Conservation (phyloP, 2,888 invertebrate genomes). For the Nephrotoma flavescens region DNA sequence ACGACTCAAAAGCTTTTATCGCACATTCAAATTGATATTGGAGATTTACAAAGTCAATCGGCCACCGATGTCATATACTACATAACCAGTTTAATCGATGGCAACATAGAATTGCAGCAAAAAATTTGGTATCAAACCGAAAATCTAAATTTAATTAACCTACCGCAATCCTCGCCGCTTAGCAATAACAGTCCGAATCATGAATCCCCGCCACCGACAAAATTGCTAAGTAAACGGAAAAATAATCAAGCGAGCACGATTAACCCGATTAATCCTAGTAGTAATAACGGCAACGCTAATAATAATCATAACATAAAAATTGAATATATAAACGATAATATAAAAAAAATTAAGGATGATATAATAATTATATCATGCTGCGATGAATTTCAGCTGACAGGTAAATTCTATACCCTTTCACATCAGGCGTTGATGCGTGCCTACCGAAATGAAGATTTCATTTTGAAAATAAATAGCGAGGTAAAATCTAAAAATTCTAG, state of each 20-base stretch:
- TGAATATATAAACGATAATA: conserved; percentile 26
- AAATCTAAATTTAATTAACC: conserved; percentile 14
- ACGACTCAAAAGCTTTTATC: conserved; percentile 36
- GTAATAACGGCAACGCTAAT: background rate
- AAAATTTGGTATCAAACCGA: conserved; percentile 23
- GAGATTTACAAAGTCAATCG: conserved; percentile 26
- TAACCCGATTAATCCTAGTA: background rate
- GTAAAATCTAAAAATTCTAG: conserved; percentile 22
- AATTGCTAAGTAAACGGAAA: background rate
- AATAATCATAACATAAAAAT: conserved; percentile 22
- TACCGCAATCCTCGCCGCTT: conserved; percentile 6
- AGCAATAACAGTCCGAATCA: background rate
- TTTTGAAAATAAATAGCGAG: conserved; percentile 27
- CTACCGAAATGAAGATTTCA: conserved; percentile 29
- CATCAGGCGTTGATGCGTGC: conserved; percentile 24
- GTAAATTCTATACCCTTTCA: conserved; percentile 28
- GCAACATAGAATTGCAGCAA: conserved; percentile 25
- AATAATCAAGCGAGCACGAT: conserved; percentile 14
- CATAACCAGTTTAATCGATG: conserved; percentile 28
- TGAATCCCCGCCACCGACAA: background rate
- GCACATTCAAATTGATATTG: conserved; percentile 29
- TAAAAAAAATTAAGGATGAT: conserved; percentile 28
- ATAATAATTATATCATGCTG: conserved; percentile 23
- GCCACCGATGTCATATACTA: conserved; percentile 26
- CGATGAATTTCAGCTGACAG: conserved; percentile 26